Conservation (phyloP, 2,113 vertebrate species). For the Mionectes macconnelli region DNA sequence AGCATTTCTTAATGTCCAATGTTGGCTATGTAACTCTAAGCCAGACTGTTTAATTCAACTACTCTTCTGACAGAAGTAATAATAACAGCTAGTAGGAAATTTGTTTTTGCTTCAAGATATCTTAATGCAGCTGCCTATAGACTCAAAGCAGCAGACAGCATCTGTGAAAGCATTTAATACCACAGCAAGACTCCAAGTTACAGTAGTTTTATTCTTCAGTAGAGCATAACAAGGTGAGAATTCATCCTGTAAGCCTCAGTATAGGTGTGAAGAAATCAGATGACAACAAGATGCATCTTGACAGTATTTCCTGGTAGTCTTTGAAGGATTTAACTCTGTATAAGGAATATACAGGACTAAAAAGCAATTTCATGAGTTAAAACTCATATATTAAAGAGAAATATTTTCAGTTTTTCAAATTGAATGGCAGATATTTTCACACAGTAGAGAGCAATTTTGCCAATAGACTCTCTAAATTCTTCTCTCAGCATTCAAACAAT, state of each 20-base stretch:
- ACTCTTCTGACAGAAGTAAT: background rate
- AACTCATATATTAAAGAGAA: background rate
- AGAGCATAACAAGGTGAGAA: slow-evolving; percentile 69
- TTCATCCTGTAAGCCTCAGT: slow-evolving; percentile 55
- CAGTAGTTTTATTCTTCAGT: slow-evolving; percentile 64
- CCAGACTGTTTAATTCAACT: slow-evolving; percentile 15
- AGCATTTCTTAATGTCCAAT: slow-evolving; percentile 20
- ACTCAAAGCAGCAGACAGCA: slow-evolving; percentile 55
- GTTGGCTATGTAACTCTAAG: background rate
- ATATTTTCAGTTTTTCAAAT: background rate
- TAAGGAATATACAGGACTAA: slow-evolving; percentile 33
- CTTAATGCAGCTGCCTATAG: slow-evolving; percentile 67
- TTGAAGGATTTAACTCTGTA: background rate
- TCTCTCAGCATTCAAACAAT: background rate
- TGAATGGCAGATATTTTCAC: background rate
- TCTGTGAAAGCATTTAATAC: slow-evolving; percentile 73
- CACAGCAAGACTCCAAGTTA: slow-evolving; percentile 69
- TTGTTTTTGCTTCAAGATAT: slow-evolving; percentile 52
- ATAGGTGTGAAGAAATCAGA: slow-evolving; percentile 66
- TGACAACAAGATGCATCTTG: slow-evolving; percentile 59
- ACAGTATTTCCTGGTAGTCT: slow-evolving; percentile 25
- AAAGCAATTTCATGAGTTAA: background rate
- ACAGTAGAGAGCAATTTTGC: background rate
- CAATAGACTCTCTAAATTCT: background rate
- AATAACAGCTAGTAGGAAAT: slow-evolving; percentile 28